Conservation (phyloP, 2,797 vertebrate species). For the Artibeus lituratus region DNA sequence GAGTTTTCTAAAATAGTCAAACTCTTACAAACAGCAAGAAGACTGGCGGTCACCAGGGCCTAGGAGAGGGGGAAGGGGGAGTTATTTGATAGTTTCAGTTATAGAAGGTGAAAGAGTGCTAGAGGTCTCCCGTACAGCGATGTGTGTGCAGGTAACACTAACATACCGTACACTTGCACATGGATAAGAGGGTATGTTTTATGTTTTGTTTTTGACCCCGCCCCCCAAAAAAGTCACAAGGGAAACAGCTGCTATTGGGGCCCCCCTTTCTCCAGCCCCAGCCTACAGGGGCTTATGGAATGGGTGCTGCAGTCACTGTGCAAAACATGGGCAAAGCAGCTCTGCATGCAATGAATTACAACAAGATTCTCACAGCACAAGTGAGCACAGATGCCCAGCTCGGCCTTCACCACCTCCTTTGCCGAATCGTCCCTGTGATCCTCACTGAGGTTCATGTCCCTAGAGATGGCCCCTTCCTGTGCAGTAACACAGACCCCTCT, state of each 20-base stretch:
- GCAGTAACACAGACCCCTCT: neutral
- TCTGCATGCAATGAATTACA: neutral
- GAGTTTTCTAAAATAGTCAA: neutral
- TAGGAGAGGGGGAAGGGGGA: no score
- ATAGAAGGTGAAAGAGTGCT: neutral
- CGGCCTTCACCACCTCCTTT: neutral
- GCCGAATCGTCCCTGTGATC: neutral
- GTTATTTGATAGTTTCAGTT: neutral
- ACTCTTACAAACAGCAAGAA: neutral
- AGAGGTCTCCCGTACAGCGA: neutral
- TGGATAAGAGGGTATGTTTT: neutral
- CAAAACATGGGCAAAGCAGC: neutral
- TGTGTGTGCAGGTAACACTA: no score
- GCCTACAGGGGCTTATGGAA: accelerated
- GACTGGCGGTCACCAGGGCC: neutral
- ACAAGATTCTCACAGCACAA: accelerated
- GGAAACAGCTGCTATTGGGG: neutral
- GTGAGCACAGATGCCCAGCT: neutral
- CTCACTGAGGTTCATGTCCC: neutral
- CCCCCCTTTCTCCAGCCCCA: neutral
- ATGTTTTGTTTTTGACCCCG: neutral
- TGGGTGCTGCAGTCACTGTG: neutral
- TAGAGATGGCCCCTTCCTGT: neutral
- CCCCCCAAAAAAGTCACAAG: neutral
- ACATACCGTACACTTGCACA: neutral